Conservation (phyloP, 2,888 invertebrate genomes). For the Hemaris fuciformis region DNA sequence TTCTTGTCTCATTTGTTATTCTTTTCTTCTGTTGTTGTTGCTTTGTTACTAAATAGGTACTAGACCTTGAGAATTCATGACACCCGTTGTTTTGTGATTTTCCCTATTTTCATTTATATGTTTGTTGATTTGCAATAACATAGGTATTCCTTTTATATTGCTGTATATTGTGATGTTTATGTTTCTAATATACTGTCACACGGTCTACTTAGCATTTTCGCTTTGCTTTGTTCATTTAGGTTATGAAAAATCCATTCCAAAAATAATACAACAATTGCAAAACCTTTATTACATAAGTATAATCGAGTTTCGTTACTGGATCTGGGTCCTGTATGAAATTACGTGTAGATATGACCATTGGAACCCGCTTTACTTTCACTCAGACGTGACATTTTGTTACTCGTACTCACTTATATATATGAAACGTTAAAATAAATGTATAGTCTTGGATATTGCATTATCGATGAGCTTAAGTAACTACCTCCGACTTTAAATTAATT, state of each 20-base stretch:
- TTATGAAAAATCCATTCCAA: constrained; percentile 20
- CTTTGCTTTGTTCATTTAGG: neutral
- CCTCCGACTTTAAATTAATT: neutral
- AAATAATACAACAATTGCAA: constrained; percentile 22
- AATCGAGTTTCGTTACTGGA: constrained; percentile 36
- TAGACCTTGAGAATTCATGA: too few species aligned
- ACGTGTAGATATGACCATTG: constrained; percentile 37
- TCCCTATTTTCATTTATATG: too few species aligned
- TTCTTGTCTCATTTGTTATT: too few species aligned
- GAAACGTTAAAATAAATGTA: neutral
- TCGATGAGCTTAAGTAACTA: neutral
- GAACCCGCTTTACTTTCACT: constrained; percentile 58
- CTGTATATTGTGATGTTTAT: neutral
- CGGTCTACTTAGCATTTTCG: constrained; percentile 19
- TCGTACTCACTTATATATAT: neutral
- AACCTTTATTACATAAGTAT: constrained; percentile 30
- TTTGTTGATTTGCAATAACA: neutral
- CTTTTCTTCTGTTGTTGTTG: too few species aligned
- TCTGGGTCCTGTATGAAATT: constrained; percentile 47
- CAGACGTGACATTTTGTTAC: constrained; percentile 19
- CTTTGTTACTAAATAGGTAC: too few species aligned
- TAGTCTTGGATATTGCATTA: neutral
- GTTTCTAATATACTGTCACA: constrained; percentile 17
- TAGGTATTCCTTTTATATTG: too few species aligned
- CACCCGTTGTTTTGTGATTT: neutral